Percentiles rank a stretch among this genome's conserved stretches.
phyloP scores from a whole-genome alignment of 2,797 vertebrate genomes.

The Pangasius larnaudii region DNA sequence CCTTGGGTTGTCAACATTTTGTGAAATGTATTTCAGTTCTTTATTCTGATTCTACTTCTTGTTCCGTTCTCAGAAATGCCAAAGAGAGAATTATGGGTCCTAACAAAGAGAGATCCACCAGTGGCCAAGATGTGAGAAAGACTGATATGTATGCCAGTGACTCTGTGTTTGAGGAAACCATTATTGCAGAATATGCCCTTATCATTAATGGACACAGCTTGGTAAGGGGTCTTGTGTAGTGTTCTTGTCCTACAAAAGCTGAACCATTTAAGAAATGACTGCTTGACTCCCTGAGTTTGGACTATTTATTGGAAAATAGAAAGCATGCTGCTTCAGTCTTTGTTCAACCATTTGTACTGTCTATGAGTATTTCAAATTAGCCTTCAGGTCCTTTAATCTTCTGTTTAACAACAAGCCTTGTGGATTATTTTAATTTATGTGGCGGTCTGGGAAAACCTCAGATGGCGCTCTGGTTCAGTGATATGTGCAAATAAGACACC shows the following conservation, averaged over 20 bases:
- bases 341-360: neutral
- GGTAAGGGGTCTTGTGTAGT: slow-evolving; percentile 67
- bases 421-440: neutral
- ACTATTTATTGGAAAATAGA: neutral
- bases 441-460: neutral
- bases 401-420: neutral
- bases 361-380: neutral
- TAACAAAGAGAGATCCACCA: slow-evolving; percentile 61
- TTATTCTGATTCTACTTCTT: slow-evolving; percentile 11
- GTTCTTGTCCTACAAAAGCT: neutral
- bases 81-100: slow-evolving; percentile 75
- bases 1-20: neutral
- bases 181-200: slow-evolving; percentile 79
- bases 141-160: slow-evolving; percentile 62
- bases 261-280: neutral
- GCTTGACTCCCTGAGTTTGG: neutral
- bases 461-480: neutral
- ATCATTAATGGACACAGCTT: slow-evolving; percentile 82
- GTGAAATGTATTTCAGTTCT: neutral
- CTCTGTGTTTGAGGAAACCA: slow-evolving; percentile 74
- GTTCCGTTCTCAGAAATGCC: slow-evolving; percentile 68
- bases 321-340: neutral
- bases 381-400: neutral
- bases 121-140: slow-evolving; percentile 66
- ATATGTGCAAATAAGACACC: neutral